These are phyloP conservation scores for Synanceia verrucosa DNA, from an alignment of 2,797 vertebrate species.

Conservation along the genomic window DNA sequence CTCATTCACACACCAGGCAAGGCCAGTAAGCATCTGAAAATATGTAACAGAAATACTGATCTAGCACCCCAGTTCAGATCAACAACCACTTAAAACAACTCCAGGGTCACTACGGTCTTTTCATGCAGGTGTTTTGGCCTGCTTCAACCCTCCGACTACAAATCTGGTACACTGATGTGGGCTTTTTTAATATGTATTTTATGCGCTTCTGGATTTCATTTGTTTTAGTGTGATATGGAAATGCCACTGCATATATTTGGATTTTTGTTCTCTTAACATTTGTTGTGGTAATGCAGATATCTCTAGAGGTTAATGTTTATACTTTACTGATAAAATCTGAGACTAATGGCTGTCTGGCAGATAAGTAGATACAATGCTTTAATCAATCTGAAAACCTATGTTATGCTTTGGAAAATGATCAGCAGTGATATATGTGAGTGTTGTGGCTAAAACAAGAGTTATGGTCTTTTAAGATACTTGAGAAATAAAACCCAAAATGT, in stretches of 20 bases:
- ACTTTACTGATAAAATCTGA: slow-evolving; percentile 9
- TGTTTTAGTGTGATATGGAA: slow-evolving; percentile 42
- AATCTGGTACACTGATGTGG: slow-evolving; percentile 21
- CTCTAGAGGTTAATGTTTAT: slow-evolving; percentile 5
- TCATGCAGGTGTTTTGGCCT: slow-evolving; percentile 9
- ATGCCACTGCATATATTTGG: slow-evolving; percentile 4
- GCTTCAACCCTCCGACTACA: slow-evolving; percentile 18
- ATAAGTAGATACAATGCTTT: slow-evolving; percentile 13
- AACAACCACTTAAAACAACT: slow-evolving; percentile 27
- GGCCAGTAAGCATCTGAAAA: slow-evolving; percentile 18
- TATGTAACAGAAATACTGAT: slow-evolving; percentile 36
- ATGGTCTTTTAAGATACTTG: neutral
- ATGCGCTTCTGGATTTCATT: slow-evolving; percentile 37
- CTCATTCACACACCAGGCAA: slow-evolving; percentile 28
- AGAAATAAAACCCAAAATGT: slow-evolving; percentile 21
- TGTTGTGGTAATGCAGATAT: neutral
- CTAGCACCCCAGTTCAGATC: slow-evolving; percentile 15
- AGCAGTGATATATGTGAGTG: neutral
- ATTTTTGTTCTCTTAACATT: slow-evolving; percentile 2
- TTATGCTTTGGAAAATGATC: neutral
- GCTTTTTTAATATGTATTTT: slow-evolving; percentile 52
- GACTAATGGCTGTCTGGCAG: slow-evolving; percentile 1
- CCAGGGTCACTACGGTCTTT: slow-evolving; percentile 16
- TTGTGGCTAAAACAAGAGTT: neutral
- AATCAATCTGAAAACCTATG: slow-evolving; percentile 15